These are phyloP conservation scores for Chouioia cunea DNA, from an alignment of 2,888 invertebrate species.

Conservation along the genomic window DNA sequence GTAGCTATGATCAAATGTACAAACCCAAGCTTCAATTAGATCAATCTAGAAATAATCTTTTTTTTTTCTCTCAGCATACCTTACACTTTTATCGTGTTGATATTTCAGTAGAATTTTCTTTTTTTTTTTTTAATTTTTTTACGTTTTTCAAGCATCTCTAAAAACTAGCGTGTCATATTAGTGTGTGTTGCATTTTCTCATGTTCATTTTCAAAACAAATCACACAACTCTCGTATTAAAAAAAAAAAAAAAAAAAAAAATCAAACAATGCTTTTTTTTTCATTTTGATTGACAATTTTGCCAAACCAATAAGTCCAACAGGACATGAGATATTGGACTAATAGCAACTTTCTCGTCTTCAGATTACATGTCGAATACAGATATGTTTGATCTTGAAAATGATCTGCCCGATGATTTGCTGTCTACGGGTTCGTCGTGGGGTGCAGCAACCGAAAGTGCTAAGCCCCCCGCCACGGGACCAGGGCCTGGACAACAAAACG, in stretches of 20 bases:
- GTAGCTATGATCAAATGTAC: conserved; percentile 36
- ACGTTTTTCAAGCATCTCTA: conserved; percentile 23
- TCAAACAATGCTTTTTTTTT: conserved; percentile 20
- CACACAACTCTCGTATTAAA: too few species aligned
- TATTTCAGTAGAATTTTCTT: conserved; percentile 28
- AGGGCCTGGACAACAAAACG: conserved; percentile 84
- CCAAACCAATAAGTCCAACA: conserved; percentile 2
- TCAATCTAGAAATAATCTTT: conserved; percentile 30
- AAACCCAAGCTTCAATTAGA: conserved; percentile 38
- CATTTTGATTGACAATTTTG: conserved; percentile 8
- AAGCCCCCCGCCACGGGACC: conserved; percentile 88
- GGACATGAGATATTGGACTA: conserved; percentile 1
- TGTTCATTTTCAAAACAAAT: conserved; percentile 32
- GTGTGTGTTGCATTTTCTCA: conserved; percentile 43
- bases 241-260: conserved; percentile 19
- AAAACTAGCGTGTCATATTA: conserved; percentile 30
- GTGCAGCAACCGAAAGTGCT: conserved; percentile 74
- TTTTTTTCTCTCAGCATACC: conserved; percentile 28
- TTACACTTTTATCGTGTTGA: conserved; percentile 31
- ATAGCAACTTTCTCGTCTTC: conserved; percentile 48
- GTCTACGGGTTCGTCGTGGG: conserved; percentile 77
- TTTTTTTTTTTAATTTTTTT: conserved; percentile 24
- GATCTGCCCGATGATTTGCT: conserved; percentile 93
- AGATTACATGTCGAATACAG: conserved; percentile 87
- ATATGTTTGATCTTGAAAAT: conserved; percentile 91